These are phyloP conservation scores for Rhagoletis pomonella DNA, from an alignment of 1,140 invertebrate species.

Conservation along the genomic window DNA sequence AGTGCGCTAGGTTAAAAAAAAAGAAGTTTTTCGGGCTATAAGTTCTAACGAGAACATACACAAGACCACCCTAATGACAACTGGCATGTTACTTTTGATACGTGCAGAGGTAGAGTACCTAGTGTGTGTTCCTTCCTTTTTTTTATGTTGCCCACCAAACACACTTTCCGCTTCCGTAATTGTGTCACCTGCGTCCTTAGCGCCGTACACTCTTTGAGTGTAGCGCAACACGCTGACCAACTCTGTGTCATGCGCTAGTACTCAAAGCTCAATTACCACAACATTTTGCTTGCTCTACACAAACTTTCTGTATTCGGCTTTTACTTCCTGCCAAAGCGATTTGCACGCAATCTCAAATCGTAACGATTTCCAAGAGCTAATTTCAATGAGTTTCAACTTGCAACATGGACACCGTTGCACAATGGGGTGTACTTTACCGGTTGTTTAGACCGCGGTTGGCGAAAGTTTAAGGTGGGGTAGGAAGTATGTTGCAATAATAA, in stretches of 20 bases:
- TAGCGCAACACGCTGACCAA: neutral
- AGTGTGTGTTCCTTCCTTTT: neutral
- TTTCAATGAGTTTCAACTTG: constrained; percentile 43
- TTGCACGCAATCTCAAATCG: constrained; percentile 1
- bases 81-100: neutral
- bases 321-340: neutral
- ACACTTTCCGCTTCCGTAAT: constrained; percentile 1
- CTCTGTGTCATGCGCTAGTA: neutral
- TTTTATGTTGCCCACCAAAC: neutral
- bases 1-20: too few relatives aligned
- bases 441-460: neutral
- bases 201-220: too few relatives aligned
- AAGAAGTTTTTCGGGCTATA: too few relatives aligned
- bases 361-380: neutral
- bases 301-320: neutral
- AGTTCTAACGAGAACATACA: too few relatives aligned
- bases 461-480: too few relatives aligned
- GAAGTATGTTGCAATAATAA: too few relatives aligned
- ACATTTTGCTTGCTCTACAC: neutral
- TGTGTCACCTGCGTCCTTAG: neutral
- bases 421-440: neutral
- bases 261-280: constrained; percentile 22
- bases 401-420: constrained; percentile 27
- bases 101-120: neutral
- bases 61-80: neutral